Evolutionary conservation across 2,888 invertebrate genomes (phyloP).

Genomic region (Caenorhabditis macrosperma): DNA sequence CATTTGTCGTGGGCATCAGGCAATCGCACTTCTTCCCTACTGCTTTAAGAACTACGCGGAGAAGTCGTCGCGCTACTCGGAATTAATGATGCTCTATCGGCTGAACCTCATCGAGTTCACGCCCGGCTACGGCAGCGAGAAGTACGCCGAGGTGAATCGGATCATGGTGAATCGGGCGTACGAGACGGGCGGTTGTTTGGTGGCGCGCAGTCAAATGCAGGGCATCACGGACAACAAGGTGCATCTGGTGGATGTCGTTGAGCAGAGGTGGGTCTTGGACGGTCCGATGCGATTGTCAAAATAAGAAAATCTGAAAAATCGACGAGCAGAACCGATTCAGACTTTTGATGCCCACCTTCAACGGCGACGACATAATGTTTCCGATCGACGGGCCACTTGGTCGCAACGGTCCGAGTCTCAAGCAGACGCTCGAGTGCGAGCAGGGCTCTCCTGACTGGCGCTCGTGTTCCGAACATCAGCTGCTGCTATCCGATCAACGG

Average conservation of each 20-base stretch:
- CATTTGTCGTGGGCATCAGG: slow-evolving; percentile 71
- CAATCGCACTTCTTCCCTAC: slow-evolving; percentile 69
- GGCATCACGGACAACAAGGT: slow-evolving; percentile 68
- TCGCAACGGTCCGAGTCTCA: slow-evolving; percentile 65
- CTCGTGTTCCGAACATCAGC: slow-evolving; percentile 64
- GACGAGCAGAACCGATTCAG: slow-evolving; percentile 38
- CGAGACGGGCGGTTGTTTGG: slow-evolving; percentile 71
- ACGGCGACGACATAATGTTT: slow-evolving; percentile 73
- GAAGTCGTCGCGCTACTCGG: slow-evolving; percentile 66
- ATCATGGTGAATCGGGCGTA: slow-evolving; percentile 69
- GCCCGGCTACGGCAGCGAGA: slow-evolving; percentile 70
- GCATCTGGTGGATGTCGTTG: slow-evolving; percentile 64
- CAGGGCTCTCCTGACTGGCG: slow-evolving; percentile 58
- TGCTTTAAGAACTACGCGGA: slow-evolving; percentile 73
- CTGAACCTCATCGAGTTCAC: slow-evolving; percentile 73
- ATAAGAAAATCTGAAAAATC: background rate
- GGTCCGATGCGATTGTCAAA: background rate
- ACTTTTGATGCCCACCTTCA: slow-evolving; percentile 73
- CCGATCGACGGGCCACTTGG: slow-evolving; percentile 75
- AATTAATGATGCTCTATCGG: slow-evolving; percentile 66
- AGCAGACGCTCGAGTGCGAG: slow-evolving; percentile 66
- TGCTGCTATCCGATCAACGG: slow-evolving; percentile 64
- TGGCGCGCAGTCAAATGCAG: slow-evolving; percentile 71
- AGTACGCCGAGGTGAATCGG: slow-evolving; percentile 73
- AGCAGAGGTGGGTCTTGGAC: slow-evolving; percentile 64